These are phyloP conservation scores for Pseudonaja textilis DNA, from an alignment of 2,113 vertebrate genomes.

Conservation along the genomic window DNA sequence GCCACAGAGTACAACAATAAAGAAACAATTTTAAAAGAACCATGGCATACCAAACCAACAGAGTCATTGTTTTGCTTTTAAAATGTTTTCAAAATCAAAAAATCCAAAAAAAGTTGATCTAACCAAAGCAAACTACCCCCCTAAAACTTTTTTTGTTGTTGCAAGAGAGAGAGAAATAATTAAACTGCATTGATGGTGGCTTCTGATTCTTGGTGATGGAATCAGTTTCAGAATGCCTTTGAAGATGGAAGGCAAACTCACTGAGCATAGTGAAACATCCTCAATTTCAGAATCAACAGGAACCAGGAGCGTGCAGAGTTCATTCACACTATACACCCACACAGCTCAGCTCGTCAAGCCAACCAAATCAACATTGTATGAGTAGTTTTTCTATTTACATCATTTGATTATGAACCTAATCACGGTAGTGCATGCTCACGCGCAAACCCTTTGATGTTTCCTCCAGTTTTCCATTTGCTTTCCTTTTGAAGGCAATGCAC, in stretches of 20 bases:
- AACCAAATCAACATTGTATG: background rate
- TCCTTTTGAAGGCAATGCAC: background rate
- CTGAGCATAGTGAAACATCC: background rate
- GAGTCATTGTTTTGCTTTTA: background rate
- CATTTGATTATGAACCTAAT: background rate
- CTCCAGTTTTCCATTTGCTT: background rate
- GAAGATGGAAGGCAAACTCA: background rate
- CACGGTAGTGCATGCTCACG: background rate
- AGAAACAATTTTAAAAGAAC: background rate
- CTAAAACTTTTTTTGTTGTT: background rate
- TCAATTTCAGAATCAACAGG: background rate
- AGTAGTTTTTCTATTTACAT: background rate
- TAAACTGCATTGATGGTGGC: background rate
- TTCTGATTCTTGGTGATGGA: background rate
- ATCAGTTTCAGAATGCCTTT: background rate
- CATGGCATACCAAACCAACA: background rate
- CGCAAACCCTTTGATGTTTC: background rate
- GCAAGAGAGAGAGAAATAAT: background rate
- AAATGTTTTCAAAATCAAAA: background rate
- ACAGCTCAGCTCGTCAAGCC: background rate
- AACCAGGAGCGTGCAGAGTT: background rate
- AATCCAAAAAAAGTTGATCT: background rate
- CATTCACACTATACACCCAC: background rate
- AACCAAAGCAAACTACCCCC: background rate
- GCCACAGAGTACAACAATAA: background rate